phyloP scores from a whole-genome alignment of 2,113 vertebrate genomes.

The Chunga burmeisteri region DNA sequence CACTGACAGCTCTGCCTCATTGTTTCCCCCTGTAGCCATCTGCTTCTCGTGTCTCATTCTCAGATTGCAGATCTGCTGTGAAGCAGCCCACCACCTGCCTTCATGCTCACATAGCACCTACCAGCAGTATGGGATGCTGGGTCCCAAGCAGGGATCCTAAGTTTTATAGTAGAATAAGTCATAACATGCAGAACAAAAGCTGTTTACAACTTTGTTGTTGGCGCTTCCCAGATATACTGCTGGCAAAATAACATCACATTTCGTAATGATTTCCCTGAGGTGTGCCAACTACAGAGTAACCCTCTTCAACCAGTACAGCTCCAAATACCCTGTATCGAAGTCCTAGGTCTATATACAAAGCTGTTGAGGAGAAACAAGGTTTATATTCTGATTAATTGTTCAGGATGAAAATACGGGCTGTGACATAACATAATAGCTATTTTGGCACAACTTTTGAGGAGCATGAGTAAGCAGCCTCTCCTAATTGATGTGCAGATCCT shows the following conservation, averaged over 20 bases:
- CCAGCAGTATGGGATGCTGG: background rate
- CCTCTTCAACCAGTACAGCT: background rate
- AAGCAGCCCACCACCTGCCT: constrained; percentile 23
- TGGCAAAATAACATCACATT: background rate
- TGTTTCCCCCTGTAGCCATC: constrained; percentile 42
- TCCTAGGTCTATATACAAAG: background rate
- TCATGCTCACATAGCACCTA: constrained; percentile 5
- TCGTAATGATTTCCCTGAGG: background rate
- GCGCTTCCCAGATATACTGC: background rate
- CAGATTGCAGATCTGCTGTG: constrained; percentile 16
- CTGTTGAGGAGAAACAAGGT: background rate
- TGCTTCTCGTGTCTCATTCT: constrained; percentile 22
- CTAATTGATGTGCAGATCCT: constrained; percentile 63
- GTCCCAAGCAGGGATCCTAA: background rate
- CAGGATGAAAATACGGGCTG: constrained; percentile 36
- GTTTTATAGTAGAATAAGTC: background rate
- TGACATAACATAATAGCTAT: constrained; percentile 65
- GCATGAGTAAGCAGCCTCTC: constrained; percentile 66
- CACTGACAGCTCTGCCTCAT: constrained; percentile 44
- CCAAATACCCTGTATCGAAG: background rate
- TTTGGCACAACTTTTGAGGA: constrained; percentile 65
- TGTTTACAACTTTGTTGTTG: background rate
- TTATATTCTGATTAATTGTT: constrained; percentile 50
- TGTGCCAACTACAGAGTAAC: background rate
- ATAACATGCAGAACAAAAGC: background rate